These are phyloP conservation scores for Drosophila anomelani DNA, from an alignment of 2,888 invertebrate species.

Conservation along the genomic window DNA sequence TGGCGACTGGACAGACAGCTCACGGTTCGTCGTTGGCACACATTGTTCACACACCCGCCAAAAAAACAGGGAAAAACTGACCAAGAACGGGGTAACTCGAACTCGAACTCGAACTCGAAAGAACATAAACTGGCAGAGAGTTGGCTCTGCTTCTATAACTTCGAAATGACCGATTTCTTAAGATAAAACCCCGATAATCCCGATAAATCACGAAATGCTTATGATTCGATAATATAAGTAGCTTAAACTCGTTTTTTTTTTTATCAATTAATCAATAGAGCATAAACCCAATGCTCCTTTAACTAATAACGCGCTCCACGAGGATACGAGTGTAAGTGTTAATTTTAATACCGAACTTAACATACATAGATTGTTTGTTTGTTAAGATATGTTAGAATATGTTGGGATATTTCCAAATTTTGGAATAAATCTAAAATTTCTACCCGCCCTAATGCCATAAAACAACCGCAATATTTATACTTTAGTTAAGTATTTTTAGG, in stretches of 20 bases:
- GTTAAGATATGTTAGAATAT: not conserved
- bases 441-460: not conserved
- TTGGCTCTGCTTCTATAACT: not conserved
- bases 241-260: not conserved
- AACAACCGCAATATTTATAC: not conserved
- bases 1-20: constrained; percentile 27
- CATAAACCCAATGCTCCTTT: not conserved
- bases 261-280: not conserved
- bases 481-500: not conserved
- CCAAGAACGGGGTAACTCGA: constrained; percentile 4
- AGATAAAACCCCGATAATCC: not conserved
- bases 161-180: not conserved
- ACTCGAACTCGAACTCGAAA: constrained; percentile 2
- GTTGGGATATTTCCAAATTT: not conserved
- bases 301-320: not conserved
- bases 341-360: not conserved
- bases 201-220: not conserved
- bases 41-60: constrained; percentile 36
- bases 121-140: not conserved
- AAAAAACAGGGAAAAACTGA: constrained; percentile 16
- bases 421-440: not conserved
- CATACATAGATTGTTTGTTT: not conserved
- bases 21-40: constrained; percentile 28
- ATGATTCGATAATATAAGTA: not conserved
- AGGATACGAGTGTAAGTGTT: not conserved